Evolutionary conservation across 2,797 vertebrate species (phyloP), one percentile per base, ranked within the genome.

Genomic region (Percopsis omiscomaycus): DNA sequence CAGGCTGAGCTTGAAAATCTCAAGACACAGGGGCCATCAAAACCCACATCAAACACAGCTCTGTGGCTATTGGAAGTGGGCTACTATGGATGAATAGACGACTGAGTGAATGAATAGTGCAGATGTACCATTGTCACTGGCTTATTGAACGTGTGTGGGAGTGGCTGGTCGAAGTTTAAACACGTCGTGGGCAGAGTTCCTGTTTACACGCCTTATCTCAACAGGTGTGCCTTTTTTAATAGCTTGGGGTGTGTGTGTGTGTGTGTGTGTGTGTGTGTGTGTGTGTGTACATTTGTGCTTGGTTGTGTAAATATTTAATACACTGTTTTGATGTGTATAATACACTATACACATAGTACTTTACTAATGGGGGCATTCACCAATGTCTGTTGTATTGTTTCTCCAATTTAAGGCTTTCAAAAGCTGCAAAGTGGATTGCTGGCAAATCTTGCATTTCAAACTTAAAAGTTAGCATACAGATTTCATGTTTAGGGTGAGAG

Each of bases 111-210:
- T 48, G 54, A 83, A 80, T 64, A 70, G 73, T 80, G 78, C 83
- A 82, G 84, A 83, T 84, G 86, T 82, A 77, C 71, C 66, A 77
- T 77, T 83, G 64, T 79, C 54, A 49, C 52, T 3, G 48, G 61
- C 58, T 55, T 29, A 27, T n/a, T 5, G 37, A 54, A 30, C 10
- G 59, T 4, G 4, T 15, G 59, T 44, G 71, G 59, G 84, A 76
- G 82, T 61, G 81, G 66, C 71, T 5, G 68, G 54, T 57, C 46
- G 68, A 64, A 27, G 79, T 85, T 65, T 56, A 51, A 77, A 81
- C 83, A 70, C 37, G 78, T 75, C 74, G 42, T 32, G 61, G 61
- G 53, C 56, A 63, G 15, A 14, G 53, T 4, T 30, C 29, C 55
- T 10, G 32, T 42, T 37, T 16, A 32, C 11, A 15, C 32, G 55